Percentiles rank a stretch among this genome's conserved stretches.
Evolutionary conservation across 2,113 vertebrate genomes (phyloP).

Genomic region (Leptosomus discolor): DNA sequence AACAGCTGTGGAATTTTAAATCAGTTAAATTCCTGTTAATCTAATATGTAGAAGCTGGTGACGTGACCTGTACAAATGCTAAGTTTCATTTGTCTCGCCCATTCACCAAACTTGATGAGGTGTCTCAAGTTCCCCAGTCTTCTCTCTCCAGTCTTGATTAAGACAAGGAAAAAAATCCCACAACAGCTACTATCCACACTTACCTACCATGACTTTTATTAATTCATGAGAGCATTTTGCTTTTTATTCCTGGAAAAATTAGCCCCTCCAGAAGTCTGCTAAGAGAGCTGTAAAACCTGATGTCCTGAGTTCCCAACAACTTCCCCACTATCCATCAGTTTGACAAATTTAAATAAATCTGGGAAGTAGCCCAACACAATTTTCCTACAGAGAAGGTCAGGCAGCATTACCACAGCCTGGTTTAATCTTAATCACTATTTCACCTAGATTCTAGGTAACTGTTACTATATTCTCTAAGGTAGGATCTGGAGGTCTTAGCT

Average conservation of each 20-base stretch:
- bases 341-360: not conserved
- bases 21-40: not conserved
- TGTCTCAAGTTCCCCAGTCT: not conserved
- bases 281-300: not conserved
- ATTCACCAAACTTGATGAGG: not conserved
- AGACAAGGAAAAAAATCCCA: no score
- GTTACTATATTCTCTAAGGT: not conserved
- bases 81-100: not conserved
- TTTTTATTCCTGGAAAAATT: not conserved
- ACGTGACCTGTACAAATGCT: not conserved
- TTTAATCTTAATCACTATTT: not conserved
- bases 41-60: not conserved
- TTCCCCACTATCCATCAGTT: not conserved
- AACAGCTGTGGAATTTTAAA: constrained; percentile 4
- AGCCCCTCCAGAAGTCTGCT: not conserved
- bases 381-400: not conserved
- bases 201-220: not conserved
- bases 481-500: not conserved
- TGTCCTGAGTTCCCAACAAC: no score
- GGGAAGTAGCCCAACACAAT: not conserved
- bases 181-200: not conserved
- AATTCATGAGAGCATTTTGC: not conserved
- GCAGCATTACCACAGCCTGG: not conserved
- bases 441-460: not conserved
- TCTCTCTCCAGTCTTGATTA: not conserved